Conservation (phyloP, 2,797 vertebrate genomes). For the Enteromius trimaculatus region DNA sequence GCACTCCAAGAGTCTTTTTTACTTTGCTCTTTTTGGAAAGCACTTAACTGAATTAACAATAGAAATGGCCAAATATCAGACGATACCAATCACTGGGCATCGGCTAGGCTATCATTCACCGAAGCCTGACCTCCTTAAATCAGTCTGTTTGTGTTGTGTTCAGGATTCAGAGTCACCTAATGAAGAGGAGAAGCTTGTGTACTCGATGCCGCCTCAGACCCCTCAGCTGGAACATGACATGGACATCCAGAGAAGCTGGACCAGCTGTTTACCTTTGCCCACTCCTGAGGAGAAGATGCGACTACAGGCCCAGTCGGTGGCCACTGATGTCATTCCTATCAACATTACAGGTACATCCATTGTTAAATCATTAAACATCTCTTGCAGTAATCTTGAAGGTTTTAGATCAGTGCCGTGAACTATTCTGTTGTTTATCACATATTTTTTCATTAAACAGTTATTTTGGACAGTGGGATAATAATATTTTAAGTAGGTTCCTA, state of each 20-base stretch:
- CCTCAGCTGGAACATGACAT: conserved; percentile 75
- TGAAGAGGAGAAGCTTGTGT: conserved; percentile 71
- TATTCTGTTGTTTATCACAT: neutral
- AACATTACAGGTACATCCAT: conserved; percentile 75
- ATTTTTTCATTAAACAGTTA: neutral
- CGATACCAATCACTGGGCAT: conserved; percentile 33
- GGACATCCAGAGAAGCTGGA: conserved; percentile 81
- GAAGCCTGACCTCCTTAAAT: conserved; percentile 14
- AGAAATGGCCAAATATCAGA: conserved; percentile 53
- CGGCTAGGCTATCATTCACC: conserved; percentile 23
- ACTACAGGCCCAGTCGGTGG: conserved; percentile 83
- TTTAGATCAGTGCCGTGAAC: neutral
- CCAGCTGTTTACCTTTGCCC: conserved; percentile 82
- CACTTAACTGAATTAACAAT: conserved; percentile 5
- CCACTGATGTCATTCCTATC: conserved; percentile 88
- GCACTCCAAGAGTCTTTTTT: conserved; percentile 18
- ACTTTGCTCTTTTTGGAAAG: conserved; percentile 13
- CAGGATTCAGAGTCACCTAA: conserved; percentile 72
- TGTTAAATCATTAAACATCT: neutral
- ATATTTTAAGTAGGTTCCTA: neutral
- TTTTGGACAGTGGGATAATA: neutral
- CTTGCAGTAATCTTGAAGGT: neutral
- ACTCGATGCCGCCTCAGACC: conserved; percentile 69
- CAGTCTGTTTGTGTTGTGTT: conserved; percentile 47
- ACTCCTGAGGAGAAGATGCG: conserved; percentile 96